Evolutionary conservation across 1,140 invertebrate genomes (phyloP), one percentile per base, ranked within the genome.

Genomic region (Aphelinus atriplicis): DNA sequence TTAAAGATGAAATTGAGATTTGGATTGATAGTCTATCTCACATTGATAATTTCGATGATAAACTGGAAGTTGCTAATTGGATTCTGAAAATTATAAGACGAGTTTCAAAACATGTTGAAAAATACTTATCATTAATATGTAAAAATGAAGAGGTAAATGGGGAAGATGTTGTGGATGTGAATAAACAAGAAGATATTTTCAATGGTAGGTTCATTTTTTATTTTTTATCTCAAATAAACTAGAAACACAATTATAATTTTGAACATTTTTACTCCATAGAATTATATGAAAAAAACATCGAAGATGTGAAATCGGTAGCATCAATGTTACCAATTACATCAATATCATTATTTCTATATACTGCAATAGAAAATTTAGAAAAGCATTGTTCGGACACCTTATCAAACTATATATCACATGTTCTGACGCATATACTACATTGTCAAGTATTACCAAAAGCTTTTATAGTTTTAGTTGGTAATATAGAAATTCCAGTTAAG

Each of bases 1-100:
- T 88, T 78, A 84, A 85, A 61, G 86, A 91, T 71, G 92, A 94
- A 83, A 89, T 93, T 51, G 89, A 92, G 81, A 87, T 94, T 70
- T 91, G 93, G 89, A 83, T 94, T 9, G 90, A 93, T 79, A 87
- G 89, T 1, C 82, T 90, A 48, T 80, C 78, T 4, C 57, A 78
- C 61, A 72, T 88, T 45, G 71, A 84, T 72, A 69, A 73, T 70
- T 64, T 81, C n/a, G 78, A 88, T 45, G 77, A 86, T 43, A 85
- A 77, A 72, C 60, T 76, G 0, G 74, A 82, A 75, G 10, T 84
- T 48, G 77, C 78, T n/a, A 55, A 73, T 10, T 86, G 84, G 84
- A 83, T 88, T 69, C 72, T 81, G 48, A 83, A 82, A 65, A 71
- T 80, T 9, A 42, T 86, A 9, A 82, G 84, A 78, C 77, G 68